phyloP scores from a whole-genome alignment of 2,113 vertebrate genomes.

The Daubentonia madagascariensis region DNA sequence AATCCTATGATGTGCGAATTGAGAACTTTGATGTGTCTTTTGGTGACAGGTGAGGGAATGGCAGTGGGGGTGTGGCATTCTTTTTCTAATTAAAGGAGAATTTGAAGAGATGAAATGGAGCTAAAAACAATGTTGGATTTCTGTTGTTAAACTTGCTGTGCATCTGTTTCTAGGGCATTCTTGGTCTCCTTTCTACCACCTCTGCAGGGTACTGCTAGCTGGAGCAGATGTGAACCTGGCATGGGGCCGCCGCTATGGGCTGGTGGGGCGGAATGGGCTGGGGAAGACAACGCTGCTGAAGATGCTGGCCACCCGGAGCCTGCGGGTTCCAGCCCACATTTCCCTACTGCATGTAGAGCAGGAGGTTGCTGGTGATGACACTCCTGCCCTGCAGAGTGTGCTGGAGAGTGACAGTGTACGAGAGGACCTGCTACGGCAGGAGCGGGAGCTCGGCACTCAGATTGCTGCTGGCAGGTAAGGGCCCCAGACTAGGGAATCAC shows the following conservation, averaged over 20 bases:
- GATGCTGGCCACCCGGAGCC: conserved; percentile 94
- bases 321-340: conserved; percentile 94
- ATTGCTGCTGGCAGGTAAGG: conserved; percentile 91
- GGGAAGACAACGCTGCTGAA: conserved; percentile 97
- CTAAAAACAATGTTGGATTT: neutral
- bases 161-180: neutral
- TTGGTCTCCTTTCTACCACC: neutral
- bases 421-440: conserved; percentile 89
- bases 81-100: neutral
- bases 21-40: conserved; percentile 99
- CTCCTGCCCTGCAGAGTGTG: conserved; percentile 92
- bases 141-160: neutral
- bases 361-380: conserved; percentile 96
- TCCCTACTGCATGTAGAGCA: conserved; percentile 98
- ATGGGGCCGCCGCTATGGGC: conserved; percentile 92
- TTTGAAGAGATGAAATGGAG: neutral
- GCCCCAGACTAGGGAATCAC: neutral
- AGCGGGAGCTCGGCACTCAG: conserved; percentile 87
- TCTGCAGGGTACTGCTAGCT: conserved; percentile 89
- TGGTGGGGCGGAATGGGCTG: conserved; percentile 95
- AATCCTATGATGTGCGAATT: conserved; percentile 96
- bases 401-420: conserved; percentile 92
- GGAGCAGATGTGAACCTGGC: conserved; percentile 94
- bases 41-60: conserved; percentile 91
- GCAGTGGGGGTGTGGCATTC: neutral